These are phyloP conservation scores for Paragorgia papillata DNA, from an alignment of 92 coral and sea anemone genomes.

Conservation along the genomic window DNA sequence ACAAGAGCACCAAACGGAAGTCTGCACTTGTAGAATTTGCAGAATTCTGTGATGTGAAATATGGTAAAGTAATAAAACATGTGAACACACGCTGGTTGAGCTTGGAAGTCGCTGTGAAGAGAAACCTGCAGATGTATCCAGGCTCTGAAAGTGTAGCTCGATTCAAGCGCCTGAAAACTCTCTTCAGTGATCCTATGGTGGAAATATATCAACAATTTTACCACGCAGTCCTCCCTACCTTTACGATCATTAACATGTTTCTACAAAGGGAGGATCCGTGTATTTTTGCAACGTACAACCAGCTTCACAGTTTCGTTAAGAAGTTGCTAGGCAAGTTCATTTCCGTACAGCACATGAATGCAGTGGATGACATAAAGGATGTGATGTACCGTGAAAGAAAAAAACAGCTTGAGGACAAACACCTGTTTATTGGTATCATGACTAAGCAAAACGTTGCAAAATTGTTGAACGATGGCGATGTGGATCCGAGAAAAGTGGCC, in stretches of 20 bases:
- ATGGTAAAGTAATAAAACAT: conserved; percentile 34
- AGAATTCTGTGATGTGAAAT: conserved; percentile 36
- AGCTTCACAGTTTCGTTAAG: conserved; percentile 38
- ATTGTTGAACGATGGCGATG: conserved; percentile 41
- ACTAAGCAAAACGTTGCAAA: conserved; percentile 29
- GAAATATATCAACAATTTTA: conserved; percentile 45
- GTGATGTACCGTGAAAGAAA: conserved; percentile 19
- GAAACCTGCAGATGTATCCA: conserved; percentile 44
- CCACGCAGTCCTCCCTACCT: conserved; percentile 42
- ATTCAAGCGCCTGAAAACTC: conserved; percentile 48
- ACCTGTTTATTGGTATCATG: conserved; percentile 51
- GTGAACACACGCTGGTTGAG: conserved; percentile 46
- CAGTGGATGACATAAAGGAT: conserved; percentile 23
- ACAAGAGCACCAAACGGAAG: conserved; percentile 45
- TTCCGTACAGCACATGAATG: conserved; percentile 40
- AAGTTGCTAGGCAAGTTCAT: conserved; percentile 46
- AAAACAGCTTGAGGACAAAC: conserved; percentile 42
- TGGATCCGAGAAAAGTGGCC: conserved; percentile 44
- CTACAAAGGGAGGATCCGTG: conserved; percentile 58
- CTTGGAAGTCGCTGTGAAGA: conserved; percentile 38
- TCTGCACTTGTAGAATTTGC: conserved; percentile 5
- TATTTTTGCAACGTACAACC: conserved; percentile 46
- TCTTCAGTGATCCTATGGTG: conserved; percentile 42
- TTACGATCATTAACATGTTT: conserved; percentile 32
- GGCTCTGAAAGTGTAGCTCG: conserved; percentile 24